phyloP scores from a whole-genome alignment of 2,888 invertebrate species.

The Drosophila fulvimacula region DNA sequence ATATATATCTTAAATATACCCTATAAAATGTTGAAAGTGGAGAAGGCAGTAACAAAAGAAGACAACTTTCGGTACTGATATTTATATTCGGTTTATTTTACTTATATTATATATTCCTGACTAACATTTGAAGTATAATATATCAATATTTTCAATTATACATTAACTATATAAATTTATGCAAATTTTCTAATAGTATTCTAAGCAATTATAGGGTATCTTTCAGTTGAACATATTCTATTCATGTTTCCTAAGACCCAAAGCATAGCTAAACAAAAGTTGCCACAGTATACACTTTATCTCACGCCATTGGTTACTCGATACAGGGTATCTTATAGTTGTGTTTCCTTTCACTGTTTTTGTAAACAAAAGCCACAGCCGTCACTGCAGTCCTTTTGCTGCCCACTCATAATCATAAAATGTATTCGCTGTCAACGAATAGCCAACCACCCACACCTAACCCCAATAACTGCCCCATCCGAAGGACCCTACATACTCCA shows the following conservation, averaged over 20 bases:
- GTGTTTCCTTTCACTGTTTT: not conserved
- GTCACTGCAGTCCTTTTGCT: slow-evolving; percentile 19
- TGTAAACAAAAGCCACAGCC: slow-evolving; percentile 27
- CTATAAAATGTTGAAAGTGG: not conserved
- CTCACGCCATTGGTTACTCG: not conserved
- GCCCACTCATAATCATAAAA: slow-evolving; percentile 76
- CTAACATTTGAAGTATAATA: too few species aligned
- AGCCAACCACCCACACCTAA: not conserved
- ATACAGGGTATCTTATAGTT: not conserved
- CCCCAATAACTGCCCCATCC: not conserved
- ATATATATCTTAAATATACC: slow-evolving; percentile 24
- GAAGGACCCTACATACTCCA: not conserved
- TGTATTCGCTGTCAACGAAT: slow-evolving; percentile 71
- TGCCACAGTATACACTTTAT: too few species aligned
- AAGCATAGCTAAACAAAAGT: not conserved
- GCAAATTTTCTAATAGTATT: not conserved
- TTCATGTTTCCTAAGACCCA: not conserved
- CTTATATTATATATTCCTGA: too few species aligned
- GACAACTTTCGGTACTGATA: not conserved
- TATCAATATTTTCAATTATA: too few species aligned
- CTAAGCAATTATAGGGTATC: not conserved
- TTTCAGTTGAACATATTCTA: not conserved
- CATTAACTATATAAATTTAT: too few species aligned
- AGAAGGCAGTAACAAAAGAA: not conserved
- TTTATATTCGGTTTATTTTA: too few species aligned